Evolutionary conservation across 2,797 vertebrate species (phyloP).

Genomic region (Oryzias sinensis): DNA sequence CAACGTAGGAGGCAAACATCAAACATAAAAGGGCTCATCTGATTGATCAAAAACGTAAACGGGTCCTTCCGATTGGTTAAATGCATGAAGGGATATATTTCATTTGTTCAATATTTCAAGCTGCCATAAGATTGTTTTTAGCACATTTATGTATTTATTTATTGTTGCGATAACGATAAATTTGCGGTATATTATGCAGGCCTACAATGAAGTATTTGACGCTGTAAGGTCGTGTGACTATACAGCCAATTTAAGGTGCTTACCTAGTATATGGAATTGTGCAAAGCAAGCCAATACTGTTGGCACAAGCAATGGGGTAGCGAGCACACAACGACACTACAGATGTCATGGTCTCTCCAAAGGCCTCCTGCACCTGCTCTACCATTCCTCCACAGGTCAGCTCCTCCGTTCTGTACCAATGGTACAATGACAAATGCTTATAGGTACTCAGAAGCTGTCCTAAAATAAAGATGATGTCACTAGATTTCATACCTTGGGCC

Average conservation of each 20-base stretch:
- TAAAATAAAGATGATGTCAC: background rate
- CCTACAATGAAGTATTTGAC: too few species aligned
- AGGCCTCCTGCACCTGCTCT: slow-evolving; percentile 98
- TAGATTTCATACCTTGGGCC: slow-evolving; percentile 85
- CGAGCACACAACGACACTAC: slow-evolving; percentile 95
- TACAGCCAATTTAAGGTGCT: slow-evolving; percentile 21
- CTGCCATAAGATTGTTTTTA: too few species aligned
- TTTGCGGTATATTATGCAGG: too few species aligned
- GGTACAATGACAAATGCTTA: slow-evolving; percentile 8
- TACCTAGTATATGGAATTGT: slow-evolving; percentile 98
- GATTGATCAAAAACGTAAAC: too few species aligned
- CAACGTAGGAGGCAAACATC: too few species aligned
- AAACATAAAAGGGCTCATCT: too few species aligned
- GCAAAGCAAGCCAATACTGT: slow-evolving; percentile 95
- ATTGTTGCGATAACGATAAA: too few species aligned
- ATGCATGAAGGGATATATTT: too few species aligned
- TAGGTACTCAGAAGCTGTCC: background rate
- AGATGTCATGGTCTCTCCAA: slow-evolving; percentile 98
- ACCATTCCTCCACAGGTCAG: slow-evolving; percentile 98
- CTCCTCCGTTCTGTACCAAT: slow-evolving; percentile 88
- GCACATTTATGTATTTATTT: too few species aligned
- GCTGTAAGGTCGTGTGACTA: background rate
- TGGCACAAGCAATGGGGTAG: slow-evolving; percentile 97
- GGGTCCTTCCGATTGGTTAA: too few species aligned
- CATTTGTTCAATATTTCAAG: too few species aligned